These are phyloP conservation scores for Ichneumoninae sp. DNA, from an alignment of 2,888 invertebrate genomes.

Conservation along the genomic window DNA sequence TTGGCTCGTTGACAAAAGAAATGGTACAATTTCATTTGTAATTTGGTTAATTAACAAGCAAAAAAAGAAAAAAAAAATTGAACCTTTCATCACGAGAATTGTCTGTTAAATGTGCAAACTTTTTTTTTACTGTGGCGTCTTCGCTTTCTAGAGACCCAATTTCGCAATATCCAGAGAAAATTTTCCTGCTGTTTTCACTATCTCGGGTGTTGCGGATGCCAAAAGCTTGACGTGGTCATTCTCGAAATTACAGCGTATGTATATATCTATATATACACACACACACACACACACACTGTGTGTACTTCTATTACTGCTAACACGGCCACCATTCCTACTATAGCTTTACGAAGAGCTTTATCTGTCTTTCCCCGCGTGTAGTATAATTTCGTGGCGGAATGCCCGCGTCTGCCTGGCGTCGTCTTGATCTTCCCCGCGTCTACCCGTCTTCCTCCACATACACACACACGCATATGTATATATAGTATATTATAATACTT, in stretches of 20 bases:
- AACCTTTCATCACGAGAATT: too few species aligned
- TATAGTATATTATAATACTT: constrained; percentile 9
- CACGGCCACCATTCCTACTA: constrained; percentile 17
- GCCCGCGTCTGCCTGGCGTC: constrained; percentile 64
- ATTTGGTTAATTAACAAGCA: neutral
- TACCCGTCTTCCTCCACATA: constrained; percentile 22
- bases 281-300: neutral
- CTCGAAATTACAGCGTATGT: constrained; percentile 13
- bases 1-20: neutral
- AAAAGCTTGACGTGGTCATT: constrained; percentile 60
- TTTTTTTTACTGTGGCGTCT: neutral
- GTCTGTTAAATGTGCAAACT: neutral
- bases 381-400: constrained; percentile 65
- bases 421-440: constrained; percentile 46
- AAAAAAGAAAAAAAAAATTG: neutral
- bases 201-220: constrained; percentile 46
- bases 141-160: constrained; percentile 35
- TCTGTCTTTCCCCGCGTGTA: constrained; percentile 26
- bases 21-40: neutral
- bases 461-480: neutral
- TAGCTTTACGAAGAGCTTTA: constrained; percentile 23
- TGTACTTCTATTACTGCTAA: constrained; percentile 37
- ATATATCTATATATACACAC: constrained; percentile 20
- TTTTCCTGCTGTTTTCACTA: constrained; percentile 42
- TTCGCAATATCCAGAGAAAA: constrained; percentile 46